These are phyloP conservation scores for Esperia sulphurella DNA, from an alignment of 2,888 invertebrate species.

Conservation along the genomic window DNA sequence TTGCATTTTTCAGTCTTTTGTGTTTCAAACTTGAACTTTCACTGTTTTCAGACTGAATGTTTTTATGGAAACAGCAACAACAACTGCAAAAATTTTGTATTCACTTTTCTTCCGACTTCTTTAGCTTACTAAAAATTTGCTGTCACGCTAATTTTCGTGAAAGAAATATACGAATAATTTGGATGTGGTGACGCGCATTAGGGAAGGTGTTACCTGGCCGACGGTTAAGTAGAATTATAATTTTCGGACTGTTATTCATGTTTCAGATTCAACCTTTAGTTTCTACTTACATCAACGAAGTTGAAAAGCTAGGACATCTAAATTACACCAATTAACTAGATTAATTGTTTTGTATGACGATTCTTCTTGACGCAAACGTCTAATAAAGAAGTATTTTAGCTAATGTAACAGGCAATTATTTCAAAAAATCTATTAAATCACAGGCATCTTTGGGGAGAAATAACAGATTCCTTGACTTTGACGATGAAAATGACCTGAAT, in stretches of 20 bases:
- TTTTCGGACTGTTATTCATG: no score
- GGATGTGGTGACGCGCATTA: no score
- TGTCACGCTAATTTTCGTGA: constrained; percentile 17
- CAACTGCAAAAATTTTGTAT: constrained; percentile 21
- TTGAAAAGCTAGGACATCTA: no score
- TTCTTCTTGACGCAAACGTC: no score
- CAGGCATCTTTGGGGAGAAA: constrained; percentile 56
- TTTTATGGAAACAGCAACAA: constrained; percentile 20
- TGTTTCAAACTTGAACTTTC: constrained; percentile 32
- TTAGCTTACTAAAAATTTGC: constrained; percentile 22
- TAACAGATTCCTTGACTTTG: constrained; percentile 58
- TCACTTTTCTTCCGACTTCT: constrained; percentile 27
- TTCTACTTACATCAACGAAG: no score
- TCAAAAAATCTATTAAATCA: constrained; percentile 32
- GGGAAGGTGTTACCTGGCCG: no score
- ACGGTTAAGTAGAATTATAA: no score
- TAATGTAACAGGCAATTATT: neutral
- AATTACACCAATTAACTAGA: no score
- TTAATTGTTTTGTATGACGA: no score
- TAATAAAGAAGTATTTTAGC: neutral
- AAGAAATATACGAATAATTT: neutral
- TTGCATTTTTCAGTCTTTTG: constrained; percentile 61
- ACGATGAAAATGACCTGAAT: constrained; percentile 70
- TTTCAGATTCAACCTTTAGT: no score
- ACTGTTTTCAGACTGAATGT: constrained; percentile 18